Evolutionary conservation across 2,888 invertebrate genomes (phyloP), one percentile per base, ranked within the genome.

Genomic region (Ornithoptera priamus): DNA sequence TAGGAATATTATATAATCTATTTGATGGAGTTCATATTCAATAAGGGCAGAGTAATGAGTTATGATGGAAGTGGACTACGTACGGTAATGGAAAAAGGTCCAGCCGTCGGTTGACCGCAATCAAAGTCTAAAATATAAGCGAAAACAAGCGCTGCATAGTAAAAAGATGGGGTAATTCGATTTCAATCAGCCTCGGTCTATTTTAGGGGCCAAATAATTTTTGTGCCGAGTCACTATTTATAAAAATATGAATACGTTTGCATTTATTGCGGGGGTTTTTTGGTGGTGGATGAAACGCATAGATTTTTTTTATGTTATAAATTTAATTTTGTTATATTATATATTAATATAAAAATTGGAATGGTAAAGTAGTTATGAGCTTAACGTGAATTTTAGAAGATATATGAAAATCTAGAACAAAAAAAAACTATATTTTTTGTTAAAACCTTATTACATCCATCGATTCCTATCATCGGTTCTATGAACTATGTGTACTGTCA

Each of bases 61-160:
- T 66, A 65, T 70, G 69, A 70, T 70, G 69, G 57, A 69, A 69
- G 62, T 62, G 63, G 70, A 39, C 67, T 56, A 36, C 46, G 65
- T 39, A 20, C 58, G 69, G 65, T 70, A 70, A 70, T 70, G 66
- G 69, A 70, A 70, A 70, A 70, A 70, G 69, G 69, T 66, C 69
- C 65, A 61, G 62, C 66, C 69, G 58, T 58, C 66, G 66, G 46
- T 62, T 62, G 69, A 70, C 69, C 69, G 69, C 69, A 66, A 70
- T 70, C 58, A 70, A 66, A 66, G 62, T 70, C 66, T 66, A 70
- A 70, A 70, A 63, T 70, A 70, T 62, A 65, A 39, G 59, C 50
- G 53, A 66, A 66, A 66, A 70, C 69, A 70, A 70, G 66, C 66
- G 60, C 62, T 62, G 69, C 69, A 70, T 70, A 66, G 62, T 57